phyloP scores from a whole-genome alignment of 2,113 vertebrate genomes.

The Crotalus tigris region DNA sequence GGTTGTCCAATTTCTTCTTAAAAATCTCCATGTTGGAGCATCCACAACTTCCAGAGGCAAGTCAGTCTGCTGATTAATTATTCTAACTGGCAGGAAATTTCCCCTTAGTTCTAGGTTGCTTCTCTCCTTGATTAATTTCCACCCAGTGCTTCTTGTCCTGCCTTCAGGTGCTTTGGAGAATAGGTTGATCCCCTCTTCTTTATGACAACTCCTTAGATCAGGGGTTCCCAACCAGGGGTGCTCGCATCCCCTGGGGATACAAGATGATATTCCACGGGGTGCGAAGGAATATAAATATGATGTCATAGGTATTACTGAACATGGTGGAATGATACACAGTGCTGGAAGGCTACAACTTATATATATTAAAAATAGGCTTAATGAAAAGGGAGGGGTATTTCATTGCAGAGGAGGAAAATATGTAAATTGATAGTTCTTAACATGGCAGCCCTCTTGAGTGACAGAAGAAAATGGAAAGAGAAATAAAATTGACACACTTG shows the following conservation, averaged over 20 bases:
- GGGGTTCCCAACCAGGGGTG: no score
- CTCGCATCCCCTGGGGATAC: no score
- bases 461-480: background rate
- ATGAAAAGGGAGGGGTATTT: background rate
- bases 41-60: background rate
- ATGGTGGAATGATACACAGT: background rate
- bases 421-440: background rate
- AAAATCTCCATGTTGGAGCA: background rate
- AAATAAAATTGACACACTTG: background rate
- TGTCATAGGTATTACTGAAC: background rate
- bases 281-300: background rate
- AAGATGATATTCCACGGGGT: no score
- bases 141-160: background rate
- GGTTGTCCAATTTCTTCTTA: background rate
- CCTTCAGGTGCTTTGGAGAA: background rate
- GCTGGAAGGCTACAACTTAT: background rate
- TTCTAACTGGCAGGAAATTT: background rate
- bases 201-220: no score
- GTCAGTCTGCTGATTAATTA: background rate
- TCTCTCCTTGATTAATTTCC: background rate
- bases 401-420: background rate
- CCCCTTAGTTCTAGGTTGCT: background rate
- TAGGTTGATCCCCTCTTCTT: background rate
- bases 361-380: background rate
- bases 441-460: background rate